Conservation (phyloP, 2,888 invertebrate species). For the Sinhomidia bicolor region DNA sequence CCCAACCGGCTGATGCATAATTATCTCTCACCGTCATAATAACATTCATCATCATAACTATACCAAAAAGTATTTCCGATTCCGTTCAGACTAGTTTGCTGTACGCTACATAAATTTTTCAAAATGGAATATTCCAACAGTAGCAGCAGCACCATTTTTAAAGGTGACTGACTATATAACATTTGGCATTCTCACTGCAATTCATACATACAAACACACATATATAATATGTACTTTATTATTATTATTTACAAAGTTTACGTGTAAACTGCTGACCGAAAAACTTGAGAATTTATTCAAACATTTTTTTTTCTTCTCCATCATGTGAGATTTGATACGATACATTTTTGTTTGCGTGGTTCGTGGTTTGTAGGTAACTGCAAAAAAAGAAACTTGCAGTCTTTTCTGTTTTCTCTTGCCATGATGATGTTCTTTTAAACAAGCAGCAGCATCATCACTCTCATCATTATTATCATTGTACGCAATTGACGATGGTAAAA, state of each 20-base stretch:
- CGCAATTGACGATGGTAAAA: too few relatives aligned
- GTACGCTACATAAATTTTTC: neutral
- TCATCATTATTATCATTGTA: too few relatives aligned
- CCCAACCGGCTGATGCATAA: too few relatives aligned
- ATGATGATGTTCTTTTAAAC: neutral
- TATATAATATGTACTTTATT: too few relatives aligned
- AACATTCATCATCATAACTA: neutral
- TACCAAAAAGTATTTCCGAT: too few relatives aligned
- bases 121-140: neutral
- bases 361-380: neutral
- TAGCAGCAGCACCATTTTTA: neutral
- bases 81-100: neutral
- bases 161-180: neutral
- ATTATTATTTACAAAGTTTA: too few relatives aligned
- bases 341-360: neutral
- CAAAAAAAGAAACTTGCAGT: neutral
- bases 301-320: too few relatives aligned
- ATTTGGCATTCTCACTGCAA: too few relatives aligned
- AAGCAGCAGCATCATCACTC: neutral
- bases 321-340: neutral
- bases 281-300: too few relatives aligned
- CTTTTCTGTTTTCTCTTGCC: neutral
- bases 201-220: too few relatives aligned
- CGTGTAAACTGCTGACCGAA: too few relatives aligned
- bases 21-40: too few relatives aligned